These are phyloP conservation scores for Atopsyche davidsoni DNA, from an alignment of 1,140 invertebrate genomes.

Conservation along the genomic window DNA sequence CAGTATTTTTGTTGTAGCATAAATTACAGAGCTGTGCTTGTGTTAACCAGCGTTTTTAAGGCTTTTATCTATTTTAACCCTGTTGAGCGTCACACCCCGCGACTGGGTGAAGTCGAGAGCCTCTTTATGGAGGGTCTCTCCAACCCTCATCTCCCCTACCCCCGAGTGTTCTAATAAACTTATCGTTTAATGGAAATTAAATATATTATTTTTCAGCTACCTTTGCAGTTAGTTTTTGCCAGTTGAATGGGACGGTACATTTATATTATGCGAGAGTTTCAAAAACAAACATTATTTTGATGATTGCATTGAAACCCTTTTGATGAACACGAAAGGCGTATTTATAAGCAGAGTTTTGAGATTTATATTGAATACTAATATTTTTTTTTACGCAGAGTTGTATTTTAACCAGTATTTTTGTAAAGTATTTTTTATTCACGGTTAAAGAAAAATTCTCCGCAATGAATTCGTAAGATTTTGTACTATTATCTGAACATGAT, in stretches of 20 bases:
- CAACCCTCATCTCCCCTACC: background rate
- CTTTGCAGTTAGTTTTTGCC: background rate
- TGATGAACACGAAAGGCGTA: background rate
- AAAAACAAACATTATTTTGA: background rate
- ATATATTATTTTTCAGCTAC: slow-evolving; percentile 9
- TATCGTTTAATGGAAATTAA: slow-evolving; percentile 10
- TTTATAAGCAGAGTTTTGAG: too few species aligned
- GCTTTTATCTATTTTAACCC: background rate
- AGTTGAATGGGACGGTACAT: too few species aligned
- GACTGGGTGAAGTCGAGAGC: slow-evolving; percentile 3
- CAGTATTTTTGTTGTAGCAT: too few species aligned
- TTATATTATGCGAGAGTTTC: background rate
- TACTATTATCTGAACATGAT: too few species aligned
- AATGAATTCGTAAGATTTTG: too few species aligned
- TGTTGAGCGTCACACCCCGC: background rate
- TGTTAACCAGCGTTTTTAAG: too few species aligned
- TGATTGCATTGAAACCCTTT: slow-evolving; percentile 2
- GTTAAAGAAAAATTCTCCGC: too few species aligned
- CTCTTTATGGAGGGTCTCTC: background rate
- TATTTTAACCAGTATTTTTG: too few species aligned
- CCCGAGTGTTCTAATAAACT: slow-evolving; percentile 5
- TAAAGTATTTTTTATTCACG: too few species aligned
- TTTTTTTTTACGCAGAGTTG: too few species aligned
- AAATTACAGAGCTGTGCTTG: too few species aligned
- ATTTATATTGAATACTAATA: too few species aligned